A percentile compares a stretch with the other conserved stretches of the same genome.
These are phyloP conservation scores for Thomomys bottae DNA, from an alignment of 2,113 vertebrate genomes.

Conservation along the genomic window DNA sequence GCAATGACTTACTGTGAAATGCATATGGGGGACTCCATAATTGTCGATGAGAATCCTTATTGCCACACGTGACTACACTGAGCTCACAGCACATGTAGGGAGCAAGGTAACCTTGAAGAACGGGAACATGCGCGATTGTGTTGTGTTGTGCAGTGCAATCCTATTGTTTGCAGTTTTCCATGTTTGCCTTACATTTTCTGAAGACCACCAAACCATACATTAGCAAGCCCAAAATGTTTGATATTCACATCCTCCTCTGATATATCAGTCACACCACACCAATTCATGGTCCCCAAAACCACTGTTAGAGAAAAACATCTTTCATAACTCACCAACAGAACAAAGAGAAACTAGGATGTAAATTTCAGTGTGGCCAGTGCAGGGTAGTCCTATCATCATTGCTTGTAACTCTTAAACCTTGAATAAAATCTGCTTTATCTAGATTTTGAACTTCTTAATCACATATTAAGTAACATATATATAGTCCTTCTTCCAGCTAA, in stretches of 20 bases:
- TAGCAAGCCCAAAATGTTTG: background rate
- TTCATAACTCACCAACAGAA: background rate
- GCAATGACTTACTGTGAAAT: background rate
- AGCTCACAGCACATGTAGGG: background rate
- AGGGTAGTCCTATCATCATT: background rate
- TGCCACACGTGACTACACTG: background rate
- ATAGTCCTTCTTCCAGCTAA: background rate
- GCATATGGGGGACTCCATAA: background rate
- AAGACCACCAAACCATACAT: background rate
- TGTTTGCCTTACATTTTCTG: background rate
- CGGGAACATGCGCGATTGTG: background rate
- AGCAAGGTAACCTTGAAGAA: background rate
- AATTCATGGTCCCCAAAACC: constrained; percentile 39
- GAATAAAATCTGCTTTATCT: constrained; percentile 21
- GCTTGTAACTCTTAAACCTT: background rate
- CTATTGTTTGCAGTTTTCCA: background rate
- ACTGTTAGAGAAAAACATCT: background rate
- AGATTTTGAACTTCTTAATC: constrained; percentile 46
- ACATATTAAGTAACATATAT: constrained; percentile 1
- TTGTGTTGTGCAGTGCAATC: background rate
- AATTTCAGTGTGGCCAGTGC: background rate
- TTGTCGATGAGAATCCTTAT: background rate
- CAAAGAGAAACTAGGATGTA: background rate
- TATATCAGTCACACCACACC: constrained; percentile 6
- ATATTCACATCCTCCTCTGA: constrained; percentile 24